Evolutionary conservation across 2,888 invertebrate genomes (phyloP), one percentile per base, ranked within the genome.

Genomic region (Barypeithes pellucidus): DNA sequence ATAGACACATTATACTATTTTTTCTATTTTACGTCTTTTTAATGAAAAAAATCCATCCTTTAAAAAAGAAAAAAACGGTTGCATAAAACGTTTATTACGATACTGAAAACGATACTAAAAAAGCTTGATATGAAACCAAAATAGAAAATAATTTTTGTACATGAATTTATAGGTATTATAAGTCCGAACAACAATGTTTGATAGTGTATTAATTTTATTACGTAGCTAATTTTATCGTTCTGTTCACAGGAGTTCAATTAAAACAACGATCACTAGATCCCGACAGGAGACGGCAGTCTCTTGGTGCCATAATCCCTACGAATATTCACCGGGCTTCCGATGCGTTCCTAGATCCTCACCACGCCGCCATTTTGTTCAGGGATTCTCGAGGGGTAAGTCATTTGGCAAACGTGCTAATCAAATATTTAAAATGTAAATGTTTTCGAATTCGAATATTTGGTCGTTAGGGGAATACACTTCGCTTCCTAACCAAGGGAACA

Each of bases 381-480:
- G 95, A 96, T 86, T 94, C 96, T n/a, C 89, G 96, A 88, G 96
- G 96, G 90, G 96, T 96, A 86, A 93, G 95, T 90, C 18, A 43
- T 39, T 12, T n/a, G n/a, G 4, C 8, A 33, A 5, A 33, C 8
- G 8, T 33, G 8, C 8, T 33, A 5, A 5, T 33, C 8, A 33
- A 33, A 5, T 33, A 33, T 33, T 5, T 4, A 33, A 5, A 33
- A 4, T 8, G 4, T 33, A 33, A 33, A 33, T 5, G 33, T 4
- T 33, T 8, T 33, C 4, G 33, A 5, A 5, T 33, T 33, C 4
- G 5, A 33, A 8, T 33, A 33, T 5, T 33, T n/a, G n/a, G n/a
- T n/a, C n/a, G n/a, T n/a, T n/a, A n/a, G n/a, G n/a, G n/a, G n/a
- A n/a, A n/a, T n/a, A n/a, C n/a, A n/a, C n/a, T n/a, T n/a, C n/a